These are phyloP conservation scores for Tachysurus vachellii DNA, from an alignment of 2,113 vertebrate species.

Conservation along the genomic window DNA sequence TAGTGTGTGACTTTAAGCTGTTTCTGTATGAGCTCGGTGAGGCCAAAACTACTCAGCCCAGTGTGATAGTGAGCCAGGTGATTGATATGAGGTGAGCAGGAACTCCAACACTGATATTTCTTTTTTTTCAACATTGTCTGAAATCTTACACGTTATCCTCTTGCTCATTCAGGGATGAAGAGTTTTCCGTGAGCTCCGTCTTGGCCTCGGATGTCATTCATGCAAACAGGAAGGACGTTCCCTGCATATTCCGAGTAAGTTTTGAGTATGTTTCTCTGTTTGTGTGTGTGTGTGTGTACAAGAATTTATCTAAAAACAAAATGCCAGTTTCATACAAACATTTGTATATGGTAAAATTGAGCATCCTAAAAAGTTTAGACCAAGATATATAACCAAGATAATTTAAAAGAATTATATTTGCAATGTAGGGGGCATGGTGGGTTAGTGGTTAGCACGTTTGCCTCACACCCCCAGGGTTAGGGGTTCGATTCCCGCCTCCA, in stretches of 20 bases:
- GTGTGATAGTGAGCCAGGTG: conserved; percentile 90
- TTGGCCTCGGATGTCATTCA: conserved; percentile 98
- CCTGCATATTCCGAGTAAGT: conserved; percentile 94
- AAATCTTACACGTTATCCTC: neutral
- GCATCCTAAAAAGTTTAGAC: neutral
- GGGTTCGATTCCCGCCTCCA: no score
- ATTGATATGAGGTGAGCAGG: conserved; percentile 94
- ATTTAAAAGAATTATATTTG: neutral
- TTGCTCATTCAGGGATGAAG: conserved; percentile 83
- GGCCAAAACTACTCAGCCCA: conserved; percentile 88
- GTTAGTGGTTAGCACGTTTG: no score
- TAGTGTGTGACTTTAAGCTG: conserved; percentile 97
- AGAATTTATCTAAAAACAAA: neutral
- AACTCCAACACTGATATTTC: neutral
- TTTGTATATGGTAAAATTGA: neutral
- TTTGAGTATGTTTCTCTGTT: neutral
- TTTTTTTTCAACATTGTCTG: neutral
- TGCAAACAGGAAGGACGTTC: conserved; percentile 94
- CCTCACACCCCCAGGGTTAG: no score
- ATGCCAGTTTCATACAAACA: neutral
- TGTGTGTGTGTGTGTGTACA: conserved; percentile 12
- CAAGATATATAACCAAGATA: neutral
- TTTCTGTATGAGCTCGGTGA: conserved; percentile 95
- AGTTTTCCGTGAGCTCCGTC: conserved; percentile 98
- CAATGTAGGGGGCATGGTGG: no score